A percentile compares a stretch with the other conserved stretches of the same genome.
These are phyloP conservation scores for Chymomyza caudatula DNA, from an alignment of 2,888 invertebrate genomes.

Conservation along the genomic window DNA sequence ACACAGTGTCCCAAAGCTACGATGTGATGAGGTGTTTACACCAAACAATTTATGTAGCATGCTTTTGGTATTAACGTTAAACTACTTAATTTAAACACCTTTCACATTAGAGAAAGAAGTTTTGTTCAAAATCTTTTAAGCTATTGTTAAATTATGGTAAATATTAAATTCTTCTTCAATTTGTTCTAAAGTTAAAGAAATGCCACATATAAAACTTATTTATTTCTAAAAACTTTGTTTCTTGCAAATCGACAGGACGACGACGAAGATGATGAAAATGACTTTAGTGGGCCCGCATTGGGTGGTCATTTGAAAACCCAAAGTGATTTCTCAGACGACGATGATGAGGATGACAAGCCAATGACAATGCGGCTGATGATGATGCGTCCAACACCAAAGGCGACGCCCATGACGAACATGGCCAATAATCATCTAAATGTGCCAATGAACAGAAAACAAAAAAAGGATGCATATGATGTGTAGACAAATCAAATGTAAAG, in stretches of 20 bases:
- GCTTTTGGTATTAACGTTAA: not conserved
- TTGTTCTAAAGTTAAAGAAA: not conserved
- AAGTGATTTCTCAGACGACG: conserved; percentile 78
- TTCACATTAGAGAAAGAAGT: no score
- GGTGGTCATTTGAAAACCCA: conserved; percentile 77
- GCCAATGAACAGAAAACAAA: conserved; percentile 78
- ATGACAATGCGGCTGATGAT: conserved; percentile 76
- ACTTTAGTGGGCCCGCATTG: conserved; percentile 77
- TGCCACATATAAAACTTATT: not conserved
- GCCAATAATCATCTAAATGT: conserved; percentile 73
- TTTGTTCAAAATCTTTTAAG: no score
- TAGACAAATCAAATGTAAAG: conserved; percentile 57
- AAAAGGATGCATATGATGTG: conserved; percentile 81
- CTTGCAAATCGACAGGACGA: conserved; percentile 49
- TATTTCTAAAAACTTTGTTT: conserved; percentile 21
- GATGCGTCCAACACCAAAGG: conserved; percentile 70
- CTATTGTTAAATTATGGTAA: not conserved
- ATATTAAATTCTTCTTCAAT: no score
- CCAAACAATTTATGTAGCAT: not conserved
- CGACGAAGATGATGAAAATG: conserved; percentile 78
- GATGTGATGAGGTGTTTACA: no score
- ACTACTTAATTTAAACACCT: not conserved
- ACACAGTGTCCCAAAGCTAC: no score
- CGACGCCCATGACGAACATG: conserved; percentile 35
- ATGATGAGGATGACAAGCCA: conserved; percentile 79